Evolutionary conservation across 2,797 vertebrate genomes (phyloP), one percentile per base, ranked within the genome.

Genomic region (Chiloscyllium punctatum): DNA sequence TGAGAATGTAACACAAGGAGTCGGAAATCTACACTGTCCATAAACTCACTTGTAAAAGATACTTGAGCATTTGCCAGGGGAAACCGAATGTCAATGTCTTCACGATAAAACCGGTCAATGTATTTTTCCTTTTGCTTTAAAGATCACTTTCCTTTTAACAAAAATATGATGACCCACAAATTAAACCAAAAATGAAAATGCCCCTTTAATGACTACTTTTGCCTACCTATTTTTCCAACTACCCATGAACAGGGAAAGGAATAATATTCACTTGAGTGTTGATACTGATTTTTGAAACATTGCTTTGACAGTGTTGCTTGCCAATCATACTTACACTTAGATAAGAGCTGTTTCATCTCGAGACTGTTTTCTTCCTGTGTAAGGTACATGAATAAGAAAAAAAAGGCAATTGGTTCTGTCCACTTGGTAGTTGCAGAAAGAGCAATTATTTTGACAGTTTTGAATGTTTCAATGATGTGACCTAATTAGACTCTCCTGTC

Each of bases 361-460:
- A 30, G 48, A 51, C 16, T 77, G 0, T 15, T 57, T 57, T 18
- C 15, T 18, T 6, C 25, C 16, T 53, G 94, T 77, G 71, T 53
- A 77, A 48, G 21, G 71, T 51, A 74, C 23, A 13, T 30, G 69
- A 16, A 51, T 74, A 33, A 48, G 42, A 48, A 48, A 3, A 94
- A 23, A 51, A 21, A 94, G 94, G 23, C 13, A 69, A 94, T 74
- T 74, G 42, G 48, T 94, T 74, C 69, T 53, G 69, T 94, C 94
- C 69, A 94, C 30, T 5, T 94, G 42, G 51, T 72, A 33, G 53
- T 51, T 33, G 48, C 71, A 72, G 51, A 95, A 69, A 7, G 72
- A 74, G 71, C 74, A 27, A 95, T 95, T 95, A 95, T 95, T 95
- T 95, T 74, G 94, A 95, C 94, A 95, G 94, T 74, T 95, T 95